phyloP scores from a whole-genome alignment of 2,113 vertebrate species.

The Sarotherodon lohbergeri region DNA sequence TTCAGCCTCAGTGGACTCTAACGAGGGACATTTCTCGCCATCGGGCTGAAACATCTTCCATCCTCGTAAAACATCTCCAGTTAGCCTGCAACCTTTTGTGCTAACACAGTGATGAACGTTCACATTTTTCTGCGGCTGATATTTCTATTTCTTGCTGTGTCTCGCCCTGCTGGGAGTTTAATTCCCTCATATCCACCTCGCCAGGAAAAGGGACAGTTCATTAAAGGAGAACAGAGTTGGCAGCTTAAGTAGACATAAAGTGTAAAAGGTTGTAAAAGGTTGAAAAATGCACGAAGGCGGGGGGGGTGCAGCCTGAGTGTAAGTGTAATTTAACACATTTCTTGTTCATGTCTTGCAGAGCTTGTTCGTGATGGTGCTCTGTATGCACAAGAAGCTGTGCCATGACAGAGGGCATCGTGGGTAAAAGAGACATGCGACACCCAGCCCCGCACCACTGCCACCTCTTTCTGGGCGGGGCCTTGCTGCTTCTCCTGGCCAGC shows the following conservation, averaged over 20 bases:
- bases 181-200: constrained; percentile 20
- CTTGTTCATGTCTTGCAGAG: constrained; percentile 34
- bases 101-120: constrained; percentile 24
- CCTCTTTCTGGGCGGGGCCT: constrained; percentile 62
- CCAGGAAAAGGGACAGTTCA: constrained; percentile 13
- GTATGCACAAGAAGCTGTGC: constrained; percentile 52
- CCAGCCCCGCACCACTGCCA: constrained; percentile 37
- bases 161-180: constrained; percentile 17
- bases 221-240: constrained; percentile 30
- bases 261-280: constrained; percentile 38
- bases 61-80: constrained; percentile 24
- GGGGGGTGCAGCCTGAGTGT: neutral
- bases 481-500: constrained; percentile 64
- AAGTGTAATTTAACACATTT: neutral
- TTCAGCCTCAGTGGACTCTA: constrained; percentile 1
- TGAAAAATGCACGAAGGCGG: neutral
- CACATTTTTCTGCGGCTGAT: constrained; percentile 27
- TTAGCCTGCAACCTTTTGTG: constrained; percentile 56
- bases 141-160: constrained; percentile 20
- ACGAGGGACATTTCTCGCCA: constrained; percentile 33
- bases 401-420: constrained; percentile 63
- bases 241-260: constrained; percentile 6
- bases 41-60: neutral
- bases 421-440: constrained; percentile 66
- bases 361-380: constrained; percentile 61